Evolutionary conservation across 2,113 vertebrate species (phyloP), one percentile per base, ranked within the genome.

Genomic region (Gallinago jamesoni): DNA sequence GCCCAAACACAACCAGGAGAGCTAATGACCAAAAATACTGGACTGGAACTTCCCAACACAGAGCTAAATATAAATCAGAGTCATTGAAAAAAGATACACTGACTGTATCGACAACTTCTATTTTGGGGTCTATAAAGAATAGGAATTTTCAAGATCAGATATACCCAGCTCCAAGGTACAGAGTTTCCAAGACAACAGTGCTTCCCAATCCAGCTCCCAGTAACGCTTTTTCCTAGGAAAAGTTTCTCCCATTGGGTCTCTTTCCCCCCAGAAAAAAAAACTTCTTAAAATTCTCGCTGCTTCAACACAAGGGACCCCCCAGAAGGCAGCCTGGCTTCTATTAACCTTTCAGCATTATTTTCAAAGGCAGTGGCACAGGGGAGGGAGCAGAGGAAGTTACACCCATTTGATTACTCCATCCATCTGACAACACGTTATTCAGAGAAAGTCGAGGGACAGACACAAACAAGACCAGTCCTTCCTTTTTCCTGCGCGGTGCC

Each of bases 181-280:
- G 94, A 93, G 87, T 92, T 93, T 93, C 92, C 94, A 96, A 96
- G 95, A 96, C 93, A 96, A 95, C 88, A 86, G 45, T 20, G 35
- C 63, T 84, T 87, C 74, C 89, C 84, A 84, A 73, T 52, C 64
- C 87, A 84, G 69, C 24, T 75, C 56, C 73, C 11, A 8, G 16
- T 33, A 87, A 43, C 31, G 67, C 41, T 68, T 93, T 84, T 77
- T 25, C 76, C 55, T 10, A 27, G 37, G 45, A 78, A 48, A 92
- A 89, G 52, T 91, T 87, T 57, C 8, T 18, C 14, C 45, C 41
- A 9, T 24, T 73, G 25, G 43, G 41, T 37, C 41, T 55, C 75
- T 70, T 52, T 21, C n/a, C n/a, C 43, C 3, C 33, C 10, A 3
- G 53, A 55, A 7, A 31, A 8, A 31, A 56, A 63, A 19, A 17